phyloP scores from a whole-genome alignment of 1,140 invertebrate genomes.

The Diachasmimorpha longicaudata region DNA sequence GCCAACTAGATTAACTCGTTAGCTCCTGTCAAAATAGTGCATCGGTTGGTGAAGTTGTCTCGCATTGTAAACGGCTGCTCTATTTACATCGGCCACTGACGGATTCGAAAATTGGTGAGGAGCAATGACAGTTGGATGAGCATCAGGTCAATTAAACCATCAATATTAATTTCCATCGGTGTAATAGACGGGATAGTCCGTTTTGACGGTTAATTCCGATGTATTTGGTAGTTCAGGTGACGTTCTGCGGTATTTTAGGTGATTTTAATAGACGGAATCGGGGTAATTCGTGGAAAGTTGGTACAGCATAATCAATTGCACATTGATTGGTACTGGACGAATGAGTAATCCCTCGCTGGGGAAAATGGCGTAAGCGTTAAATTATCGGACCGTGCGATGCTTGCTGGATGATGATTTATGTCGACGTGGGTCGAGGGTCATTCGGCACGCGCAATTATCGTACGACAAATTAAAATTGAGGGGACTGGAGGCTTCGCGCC shows the following conservation, averaged over 20 bases:
- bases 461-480: slow-evolving; percentile 62
- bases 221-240: background rate
- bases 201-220: background rate
- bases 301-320: background rate
- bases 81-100: background rate
- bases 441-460: slow-evolving; percentile 56
- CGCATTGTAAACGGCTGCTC: background rate
- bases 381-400: background rate
- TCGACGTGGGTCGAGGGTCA: slow-evolving; percentile 50
- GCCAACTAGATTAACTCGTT: background rate
- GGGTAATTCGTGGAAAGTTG: background rate
- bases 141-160: slow-evolving; percentile 49
- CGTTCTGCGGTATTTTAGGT: too few species aligned
- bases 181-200: background rate
- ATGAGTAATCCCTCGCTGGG: background rate
- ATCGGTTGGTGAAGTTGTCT: background rate
- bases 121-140: background rate
- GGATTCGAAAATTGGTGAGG: background rate
- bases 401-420: slow-evolving; percentile 53
- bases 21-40: too few species aligned
- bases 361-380: slow-evolving; percentile 7
- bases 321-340: slow-evolving; percentile 16
- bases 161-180: slow-evolving; percentile 47
- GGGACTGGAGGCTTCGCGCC: slow-evolving; percentile 40
- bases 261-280: too few species aligned